phyloP scores from a whole-genome alignment of 2,888 invertebrate species.

The Laothoe populi region DNA sequence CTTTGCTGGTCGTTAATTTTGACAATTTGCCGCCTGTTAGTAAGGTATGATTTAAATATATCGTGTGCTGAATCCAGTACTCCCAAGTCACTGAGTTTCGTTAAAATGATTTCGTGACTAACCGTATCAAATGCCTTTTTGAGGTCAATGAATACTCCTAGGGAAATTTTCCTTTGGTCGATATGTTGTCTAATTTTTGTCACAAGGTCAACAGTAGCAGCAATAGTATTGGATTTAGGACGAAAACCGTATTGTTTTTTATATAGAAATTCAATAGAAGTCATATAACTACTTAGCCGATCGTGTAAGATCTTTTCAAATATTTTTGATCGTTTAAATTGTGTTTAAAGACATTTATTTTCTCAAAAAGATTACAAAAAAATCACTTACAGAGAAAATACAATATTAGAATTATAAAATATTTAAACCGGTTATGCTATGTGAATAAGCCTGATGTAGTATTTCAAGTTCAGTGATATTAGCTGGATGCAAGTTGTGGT shows the following conservation, averaged over 20 bases:
- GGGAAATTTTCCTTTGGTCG: conserved; percentile 23
- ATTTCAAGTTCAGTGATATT: no score
- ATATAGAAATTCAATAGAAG: neutral
- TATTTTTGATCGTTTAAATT: no score
- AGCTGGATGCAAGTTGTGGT: no score
- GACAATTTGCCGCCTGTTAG: no score
- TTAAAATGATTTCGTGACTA: conserved; percentile 22
- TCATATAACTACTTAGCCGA: neutral
- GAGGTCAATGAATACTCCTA: conserved; percentile 31
- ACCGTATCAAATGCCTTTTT: conserved; percentile 30
- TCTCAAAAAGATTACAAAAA: no score
- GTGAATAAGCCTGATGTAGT: no score
- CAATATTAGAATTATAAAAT: no score
- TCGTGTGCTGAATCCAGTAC: neutral
- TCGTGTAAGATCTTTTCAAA: neutral
- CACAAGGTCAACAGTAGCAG: conserved; percentile 30
- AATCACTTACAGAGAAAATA: no score
- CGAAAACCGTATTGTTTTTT: conserved; percentile 28
- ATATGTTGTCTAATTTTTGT: conserved; percentile 29
- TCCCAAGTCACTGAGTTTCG: no score
- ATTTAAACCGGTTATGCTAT: no score
- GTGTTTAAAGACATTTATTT: no score
- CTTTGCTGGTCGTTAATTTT: conserved; percentile 9
- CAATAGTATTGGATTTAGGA: conserved; percentile 28
- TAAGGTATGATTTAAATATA: conserved; percentile 19